Evolutionary conservation across 2,797 vertebrate genomes (phyloP).

Genomic region (Enteromius fasciolatus): DNA sequence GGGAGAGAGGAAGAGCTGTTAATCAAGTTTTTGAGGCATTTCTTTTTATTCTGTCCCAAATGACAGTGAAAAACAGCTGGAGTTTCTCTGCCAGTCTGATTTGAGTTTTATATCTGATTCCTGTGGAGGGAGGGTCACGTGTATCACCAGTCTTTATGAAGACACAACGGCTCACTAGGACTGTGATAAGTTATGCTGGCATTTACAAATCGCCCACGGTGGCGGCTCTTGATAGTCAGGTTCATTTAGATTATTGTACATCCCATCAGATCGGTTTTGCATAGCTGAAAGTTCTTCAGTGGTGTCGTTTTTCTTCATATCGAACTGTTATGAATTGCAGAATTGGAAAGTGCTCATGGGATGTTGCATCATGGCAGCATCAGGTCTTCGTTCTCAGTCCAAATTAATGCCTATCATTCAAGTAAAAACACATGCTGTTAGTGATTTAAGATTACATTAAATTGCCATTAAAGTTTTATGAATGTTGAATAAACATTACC

Average conservation of each 20-base stretch:
- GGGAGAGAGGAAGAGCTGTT: background rate
- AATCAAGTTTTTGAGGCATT: constrained; percentile 37
- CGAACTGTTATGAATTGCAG: background rate
- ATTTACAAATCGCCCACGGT: constrained; percentile 70
- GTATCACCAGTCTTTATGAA: constrained; percentile 62
- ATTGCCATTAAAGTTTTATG: background rate
- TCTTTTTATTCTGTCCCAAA: constrained; percentile 21
- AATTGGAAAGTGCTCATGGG: background rate
- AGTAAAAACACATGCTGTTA: background rate
- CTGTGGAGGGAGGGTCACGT: constrained; percentile 62
- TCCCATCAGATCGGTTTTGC: constrained; percentile 69
- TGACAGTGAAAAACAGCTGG: constrained; percentile 18
- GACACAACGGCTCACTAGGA: constrained; percentile 62
- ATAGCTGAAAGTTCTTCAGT: constrained; percentile 13
- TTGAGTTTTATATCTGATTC: constrained; percentile 42
- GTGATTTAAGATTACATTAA: background rate
- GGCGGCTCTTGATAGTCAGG: constrained; percentile 66
- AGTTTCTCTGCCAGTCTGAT: constrained; percentile 21
- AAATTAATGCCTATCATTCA: background rate
- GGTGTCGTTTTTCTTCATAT: constrained; percentile 17
- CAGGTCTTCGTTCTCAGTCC: background rate
- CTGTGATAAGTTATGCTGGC: constrained; percentile 73
- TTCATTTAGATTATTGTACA: constrained; percentile 75
- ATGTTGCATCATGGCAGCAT: background rate
- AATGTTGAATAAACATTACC: background rate